phyloP scores from a whole-genome alignment of 2,797 vertebrate genomes.

The Phoxinus dragarum region DNA sequence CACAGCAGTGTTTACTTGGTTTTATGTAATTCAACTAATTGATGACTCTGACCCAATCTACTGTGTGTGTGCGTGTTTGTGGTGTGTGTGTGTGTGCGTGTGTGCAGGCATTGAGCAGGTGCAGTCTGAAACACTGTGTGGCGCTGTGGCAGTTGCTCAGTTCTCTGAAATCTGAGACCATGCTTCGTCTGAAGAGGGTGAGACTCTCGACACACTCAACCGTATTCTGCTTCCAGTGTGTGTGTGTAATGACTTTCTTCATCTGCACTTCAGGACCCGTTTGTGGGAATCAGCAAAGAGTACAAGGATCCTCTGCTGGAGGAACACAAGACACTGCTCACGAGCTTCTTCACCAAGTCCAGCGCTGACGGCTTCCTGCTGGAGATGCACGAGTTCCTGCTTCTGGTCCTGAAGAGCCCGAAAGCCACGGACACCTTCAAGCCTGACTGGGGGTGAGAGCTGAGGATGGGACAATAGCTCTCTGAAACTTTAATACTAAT shows the following conservation, averaged over 20 bases:
- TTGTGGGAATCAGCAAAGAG: conserved; percentile 73
- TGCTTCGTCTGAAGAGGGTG: conserved; percentile 87
- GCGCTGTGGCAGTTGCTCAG: conserved; percentile 92
- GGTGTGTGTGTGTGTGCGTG: neutral
- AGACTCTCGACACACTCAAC: conserved; percentile 36
- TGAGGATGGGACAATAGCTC: too few relatives aligned
- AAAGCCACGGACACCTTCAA: conserved; percentile 71
- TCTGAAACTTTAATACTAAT: neutral
- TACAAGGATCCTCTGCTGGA: conserved; percentile 81
- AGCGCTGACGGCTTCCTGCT: conserved; percentile 84
- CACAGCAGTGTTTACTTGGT: too few relatives aligned
- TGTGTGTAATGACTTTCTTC: neutral
- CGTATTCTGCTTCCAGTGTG: neutral
- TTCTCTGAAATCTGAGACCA: conserved; percentile 89
- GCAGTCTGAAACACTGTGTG: conserved; percentile 83
- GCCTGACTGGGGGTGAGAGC: conserved; percentile 84
- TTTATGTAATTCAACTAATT: too few relatives aligned
- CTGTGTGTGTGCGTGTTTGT: too few relatives aligned
- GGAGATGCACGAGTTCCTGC: conserved; percentile 92
- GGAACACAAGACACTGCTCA: conserved; percentile 74
- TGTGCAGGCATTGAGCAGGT: conserved; percentile 82
- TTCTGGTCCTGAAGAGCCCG: conserved; percentile 80
- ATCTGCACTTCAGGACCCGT: conserved; percentile 84
- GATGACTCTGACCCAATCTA: too few relatives aligned
- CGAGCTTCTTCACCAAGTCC: conserved; percentile 80